These are phyloP conservation scores for Campoplex capitator DNA, from an alignment of 2,888 invertebrate genomes.

Conservation along the genomic window DNA sequence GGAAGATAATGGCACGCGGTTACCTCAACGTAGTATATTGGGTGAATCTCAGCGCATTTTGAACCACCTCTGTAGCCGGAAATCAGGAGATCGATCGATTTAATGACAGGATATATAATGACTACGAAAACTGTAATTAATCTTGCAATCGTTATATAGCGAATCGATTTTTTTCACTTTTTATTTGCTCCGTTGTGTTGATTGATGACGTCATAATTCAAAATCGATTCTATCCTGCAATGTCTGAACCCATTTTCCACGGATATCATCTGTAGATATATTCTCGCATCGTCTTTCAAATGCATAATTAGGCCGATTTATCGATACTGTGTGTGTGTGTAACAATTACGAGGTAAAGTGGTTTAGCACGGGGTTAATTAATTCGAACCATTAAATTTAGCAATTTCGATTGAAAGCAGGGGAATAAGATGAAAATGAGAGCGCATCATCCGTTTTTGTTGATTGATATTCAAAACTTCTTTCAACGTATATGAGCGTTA, in stretches of 20 bases:
- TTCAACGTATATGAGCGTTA: neutral
- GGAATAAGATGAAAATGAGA: neutral
- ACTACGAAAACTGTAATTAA: slow-evolving; percentile 31
- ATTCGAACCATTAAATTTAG: slow-evolving; percentile 50
- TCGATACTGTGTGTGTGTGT: slow-evolving; percentile 6
- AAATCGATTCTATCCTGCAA: slow-evolving; percentile 40
- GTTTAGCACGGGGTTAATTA: slow-evolving; percentile 48
- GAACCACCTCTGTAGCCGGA: neutral
- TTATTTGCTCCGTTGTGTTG: neutral
- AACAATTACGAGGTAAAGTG: slow-evolving; percentile 36
- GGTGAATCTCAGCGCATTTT: slow-evolving; percentile 9
- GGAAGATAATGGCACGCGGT: slow-evolving; percentile 10
- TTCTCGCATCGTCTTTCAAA: slow-evolving; percentile 29
- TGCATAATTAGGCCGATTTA: slow-evolving; percentile 50
- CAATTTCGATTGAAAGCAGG: slow-evolving; percentile 36
- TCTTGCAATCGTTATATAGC: slow-evolving; percentile 12
- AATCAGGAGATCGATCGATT: neutral
- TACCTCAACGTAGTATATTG: neutral
- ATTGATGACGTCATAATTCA: slow-evolving; percentile 52
- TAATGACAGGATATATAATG: neutral
- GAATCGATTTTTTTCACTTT: slow-evolving; percentile 25
- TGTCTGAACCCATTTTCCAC: slow-evolving; percentile 28
- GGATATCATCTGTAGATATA: slow-evolving; percentile 35
- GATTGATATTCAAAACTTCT: neutral
- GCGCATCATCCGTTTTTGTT: neutral